Conservation (phyloP, 2,888 invertebrate genomes). For the Tetragonula carbonaria region DNA sequence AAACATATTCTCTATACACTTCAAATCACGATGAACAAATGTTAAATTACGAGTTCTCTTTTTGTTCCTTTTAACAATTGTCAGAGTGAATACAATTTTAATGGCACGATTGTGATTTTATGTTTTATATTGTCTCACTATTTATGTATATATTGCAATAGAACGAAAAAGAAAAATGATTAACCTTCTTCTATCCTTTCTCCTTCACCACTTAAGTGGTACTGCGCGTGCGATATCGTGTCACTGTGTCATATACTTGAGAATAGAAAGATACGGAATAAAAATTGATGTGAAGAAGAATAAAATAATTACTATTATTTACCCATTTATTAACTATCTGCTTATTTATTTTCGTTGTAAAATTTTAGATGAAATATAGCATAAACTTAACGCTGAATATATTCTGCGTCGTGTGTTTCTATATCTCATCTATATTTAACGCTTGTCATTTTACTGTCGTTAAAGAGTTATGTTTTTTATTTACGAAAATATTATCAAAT, state of each 20-base stretch:
- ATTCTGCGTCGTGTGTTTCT: background rate
- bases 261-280: background rate
- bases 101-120: slow-evolving; percentile 5
- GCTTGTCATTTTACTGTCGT: too few species aligned
- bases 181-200: background rate
- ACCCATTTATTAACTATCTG: background rate
- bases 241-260: slow-evolving; percentile 11
- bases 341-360: background rate
- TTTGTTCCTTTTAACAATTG: background rate
- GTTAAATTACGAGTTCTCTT: background rate
- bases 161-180: slow-evolving; percentile 3
- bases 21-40: slow-evolving; percentile 9
- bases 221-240: slow-evolving; percentile 39
- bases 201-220: background rate
- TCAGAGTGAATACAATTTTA: background rate
- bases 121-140: slow-evolving; percentile 24
- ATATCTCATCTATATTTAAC: too few species aligned
- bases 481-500: too few species aligned
- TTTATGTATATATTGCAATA: slow-evolving; percentile 16
- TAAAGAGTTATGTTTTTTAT: too few species aligned
- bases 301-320: background rate
- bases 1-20: background rate
- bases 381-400: background rate
- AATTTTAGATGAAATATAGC: background rate
- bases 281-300: background rate